Evolutionary conservation across 1,140 invertebrate species (phyloP), one percentile per base, ranked within the genome.

Genomic region (Aleiodes sp.): DNA sequence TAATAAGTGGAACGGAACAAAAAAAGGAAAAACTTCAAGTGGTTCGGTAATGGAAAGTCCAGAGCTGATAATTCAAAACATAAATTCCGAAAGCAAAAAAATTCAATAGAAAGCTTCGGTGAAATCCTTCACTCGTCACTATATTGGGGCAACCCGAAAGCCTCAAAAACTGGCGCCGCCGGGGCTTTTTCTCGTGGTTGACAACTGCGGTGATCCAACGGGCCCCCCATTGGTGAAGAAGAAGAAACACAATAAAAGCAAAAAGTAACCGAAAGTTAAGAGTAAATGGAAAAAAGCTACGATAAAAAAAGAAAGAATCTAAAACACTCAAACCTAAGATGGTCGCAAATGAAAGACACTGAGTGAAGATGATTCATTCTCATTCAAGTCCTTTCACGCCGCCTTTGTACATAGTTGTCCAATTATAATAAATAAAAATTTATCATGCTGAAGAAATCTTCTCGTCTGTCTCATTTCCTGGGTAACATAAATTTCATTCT

Each of bases 371-470:
- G 67, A 69, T 63, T 69, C 67, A 69, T 69, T 16, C 59, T 52
- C 46, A 52, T 52, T 52, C 46, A 52, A 52, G 46, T 52, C n/a
- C 64, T 65, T 68, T 63, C 75, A 68, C 72, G 77, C 28, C 37
- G 71, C 73, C 68, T 74, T 75, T 80, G 77, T 78, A 78, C 68
- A 81, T 80, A 77, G 65, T 75, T 74, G 72, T 73, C 73, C 77
- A 67, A 73, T 68, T 65, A 70, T 68, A 77, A 74, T 71, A 73
- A 81, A 79, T 73, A 79, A 61, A 73, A 74, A 73, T 75, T 71
- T 64, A 72, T 77, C 67, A 76, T 65, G 72, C 75, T 75, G 60
- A 67, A 37, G 16, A 46, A 52, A 19, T 33, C 39, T 52, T 31
- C 16, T 31, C 8, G 28, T 52, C 28, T 65, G 56, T 26, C 2